Evolutionary conservation across 2,113 vertebrate species (phyloP), one percentile per base, ranked within the genome.

Genomic region (Struthio camelus): DNA sequence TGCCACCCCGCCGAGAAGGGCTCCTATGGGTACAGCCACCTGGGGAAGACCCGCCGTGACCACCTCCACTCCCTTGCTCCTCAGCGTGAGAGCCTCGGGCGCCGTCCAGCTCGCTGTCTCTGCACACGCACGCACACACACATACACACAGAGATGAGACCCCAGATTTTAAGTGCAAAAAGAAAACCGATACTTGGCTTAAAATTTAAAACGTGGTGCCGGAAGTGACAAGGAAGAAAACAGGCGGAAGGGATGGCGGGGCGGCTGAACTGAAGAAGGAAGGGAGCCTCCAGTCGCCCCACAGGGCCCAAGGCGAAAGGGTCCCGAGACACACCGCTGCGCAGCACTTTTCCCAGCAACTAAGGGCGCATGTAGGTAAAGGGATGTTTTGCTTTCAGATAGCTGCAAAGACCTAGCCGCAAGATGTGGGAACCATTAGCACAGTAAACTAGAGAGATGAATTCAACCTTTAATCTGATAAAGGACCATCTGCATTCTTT

Each of bases 261-360:
- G n/a, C 15, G 27, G 46, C 7, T 19, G 18, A 6, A 16, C n/a
- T n/a, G n/a, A 28, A 30, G 14, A 42, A 53, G 32, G 16, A 32
- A 1, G 15, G 14, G 28, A 78, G 16, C 1, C 0, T 12, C 4
- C 0, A 0, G 25, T 1, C 6, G 1, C 23, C 1, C 23, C 1
- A 65, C 56, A 11, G 1, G 85, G 72, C 72, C 59, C 25, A 1
- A 1, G 0, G 0, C 25, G 2, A 6, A 42, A 53, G 11, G 4
- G 34, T 4, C n/a, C 23, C 4, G 1, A 40, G 14, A 22, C 50
- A 44, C 70, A 54, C 27, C 18, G 50, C 48, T 38, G 50, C 0
- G 18, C 11, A 50, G 40, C 61, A 27, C 10, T 17, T 34, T 10
- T 22, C 40, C 40, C 10, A 5, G 54, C 36, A 34, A 3, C 17